Evolutionary conservation across 2,888 invertebrate genomes (phyloP).

Genomic region (Alsophila aescularia): DNA sequence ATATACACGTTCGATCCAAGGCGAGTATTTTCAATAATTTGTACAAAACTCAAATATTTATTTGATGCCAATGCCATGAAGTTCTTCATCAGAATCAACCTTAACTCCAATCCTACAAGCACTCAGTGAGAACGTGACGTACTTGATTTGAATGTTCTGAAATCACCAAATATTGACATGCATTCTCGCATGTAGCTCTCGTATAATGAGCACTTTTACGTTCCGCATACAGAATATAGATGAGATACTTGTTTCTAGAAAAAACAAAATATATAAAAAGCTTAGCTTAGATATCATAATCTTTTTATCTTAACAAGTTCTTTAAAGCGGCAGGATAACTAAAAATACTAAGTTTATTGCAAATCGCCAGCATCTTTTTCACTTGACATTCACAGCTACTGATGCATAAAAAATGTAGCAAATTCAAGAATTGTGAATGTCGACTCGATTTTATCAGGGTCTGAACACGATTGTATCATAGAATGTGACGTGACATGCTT

Average conservation of each 20-base stretch:
- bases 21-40: not conserved
- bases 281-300: not conserved
- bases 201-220: not conserved
- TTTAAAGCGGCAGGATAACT: not conserved
- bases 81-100: not conserved
- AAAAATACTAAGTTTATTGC: not conserved
- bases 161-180: slow-evolving; percentile 22
- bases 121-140: slow-evolving; percentile 3
- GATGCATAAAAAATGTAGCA: slow-evolving; percentile 24
- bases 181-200: slow-evolving; percentile 11
- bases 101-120: not conserved
- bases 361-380: slow-evolving; percentile 6
- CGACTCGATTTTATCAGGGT: slow-evolving; percentile 22
- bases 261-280: not conserved
- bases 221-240: slow-evolving; percentile 11
- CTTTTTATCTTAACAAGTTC: not conserved
- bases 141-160: slow-evolving; percentile 2
- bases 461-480: slow-evolving; percentile 34
- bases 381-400: slow-evolving; percentile 14
- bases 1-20: not conserved
- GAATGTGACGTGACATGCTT: slow-evolving; percentile 34
- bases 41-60: not conserved
- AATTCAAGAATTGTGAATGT: slow-evolving; percentile 16
- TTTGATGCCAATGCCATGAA: not conserved
- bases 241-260: not conserved